Evolutionary conservation across 1,140 invertebrate genomes (phyloP).

Genomic region (Trichoplusia ni): DNA sequence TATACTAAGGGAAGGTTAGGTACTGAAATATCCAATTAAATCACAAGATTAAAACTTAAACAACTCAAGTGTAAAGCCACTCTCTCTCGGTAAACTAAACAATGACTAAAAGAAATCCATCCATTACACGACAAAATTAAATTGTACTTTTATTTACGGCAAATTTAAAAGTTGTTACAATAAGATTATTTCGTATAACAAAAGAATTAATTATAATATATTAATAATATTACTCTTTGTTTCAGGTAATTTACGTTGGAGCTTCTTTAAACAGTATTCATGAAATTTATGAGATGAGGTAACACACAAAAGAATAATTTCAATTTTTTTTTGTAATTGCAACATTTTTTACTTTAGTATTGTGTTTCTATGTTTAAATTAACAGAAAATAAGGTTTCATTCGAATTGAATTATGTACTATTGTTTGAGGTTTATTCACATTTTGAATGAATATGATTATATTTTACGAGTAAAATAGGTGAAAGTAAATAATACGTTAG

Average conservation of each 20-base stretch:
- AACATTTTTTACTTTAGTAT: not conserved
- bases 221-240: slow-evolving; percentile 21
- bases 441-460: too few species aligned
- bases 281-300: slow-evolving; percentile 16
- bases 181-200: slow-evolving; percentile 7
- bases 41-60: too few species aligned
- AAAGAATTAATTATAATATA: slow-evolving; percentile 25
- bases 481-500: too few species aligned
- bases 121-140: not conserved
- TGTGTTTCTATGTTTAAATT: slow-evolving; percentile 1
- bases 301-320: slow-evolving; percentile 14
- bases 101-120: not conserved
- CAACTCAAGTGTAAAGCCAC: too few species aligned
- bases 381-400: not conserved
- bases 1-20: too few species aligned
- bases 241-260: slow-evolving; percentile 21
- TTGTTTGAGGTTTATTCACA: too few species aligned
- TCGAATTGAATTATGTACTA: not conserved
- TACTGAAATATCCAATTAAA: too few species aligned
- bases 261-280: slow-evolving; percentile 10
- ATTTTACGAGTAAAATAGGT: too few species aligned
- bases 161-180: not conserved
- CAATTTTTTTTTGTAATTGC: slow-evolving; percentile 16
- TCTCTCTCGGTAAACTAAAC: too few species aligned
- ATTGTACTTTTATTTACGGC: not conserved